Conservation (phyloP, 2,797 vertebrate species). For the Paramormyrops hopkinsi region DNA sequence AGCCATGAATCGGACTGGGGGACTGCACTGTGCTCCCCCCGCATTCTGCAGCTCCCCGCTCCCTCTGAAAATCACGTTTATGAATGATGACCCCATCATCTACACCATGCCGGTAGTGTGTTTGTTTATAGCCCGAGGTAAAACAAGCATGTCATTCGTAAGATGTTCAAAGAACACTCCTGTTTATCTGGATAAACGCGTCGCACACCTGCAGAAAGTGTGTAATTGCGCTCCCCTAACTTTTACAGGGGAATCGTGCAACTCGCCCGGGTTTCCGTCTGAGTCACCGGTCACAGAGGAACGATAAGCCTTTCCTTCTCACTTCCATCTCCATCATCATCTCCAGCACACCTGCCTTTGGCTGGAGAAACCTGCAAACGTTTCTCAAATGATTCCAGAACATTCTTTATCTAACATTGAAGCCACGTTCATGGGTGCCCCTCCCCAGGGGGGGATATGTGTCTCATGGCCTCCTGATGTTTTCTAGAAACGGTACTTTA, state of each 20-base stretch:
- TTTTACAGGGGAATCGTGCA: neutral
- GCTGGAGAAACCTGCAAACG: slow-evolving; percentile 19
- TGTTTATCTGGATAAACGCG: neutral
- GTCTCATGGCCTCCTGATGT: neutral
- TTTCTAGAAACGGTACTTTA: neutral
- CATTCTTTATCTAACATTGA: neutral
- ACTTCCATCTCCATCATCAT: neutral
- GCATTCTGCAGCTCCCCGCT: neutral
- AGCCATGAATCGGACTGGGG: neutral
- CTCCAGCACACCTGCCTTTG: slow-evolving; percentile 30
- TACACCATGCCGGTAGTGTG: neutral
- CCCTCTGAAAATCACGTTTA: neutral
- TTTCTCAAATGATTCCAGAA: neutral
- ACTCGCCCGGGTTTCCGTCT: neutral
- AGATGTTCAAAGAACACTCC: neutral
- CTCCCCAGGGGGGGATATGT: neutral
- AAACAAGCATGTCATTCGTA: neutral
- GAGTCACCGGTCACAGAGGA: neutral
- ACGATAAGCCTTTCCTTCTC: neutral
- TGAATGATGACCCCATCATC: neutral
- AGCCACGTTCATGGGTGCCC: neutral
- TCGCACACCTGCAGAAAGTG: neutral
- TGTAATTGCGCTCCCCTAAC: neutral
- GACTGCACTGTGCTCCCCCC: neutral
- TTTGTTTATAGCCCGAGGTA: neutral